A percentile compares a stretch with the other conserved stretches of the same genome.
Evolutionary conservation across 2,797 vertebrate species (phyloP).

Genomic region (Phoxinus dragarum): DNA sequence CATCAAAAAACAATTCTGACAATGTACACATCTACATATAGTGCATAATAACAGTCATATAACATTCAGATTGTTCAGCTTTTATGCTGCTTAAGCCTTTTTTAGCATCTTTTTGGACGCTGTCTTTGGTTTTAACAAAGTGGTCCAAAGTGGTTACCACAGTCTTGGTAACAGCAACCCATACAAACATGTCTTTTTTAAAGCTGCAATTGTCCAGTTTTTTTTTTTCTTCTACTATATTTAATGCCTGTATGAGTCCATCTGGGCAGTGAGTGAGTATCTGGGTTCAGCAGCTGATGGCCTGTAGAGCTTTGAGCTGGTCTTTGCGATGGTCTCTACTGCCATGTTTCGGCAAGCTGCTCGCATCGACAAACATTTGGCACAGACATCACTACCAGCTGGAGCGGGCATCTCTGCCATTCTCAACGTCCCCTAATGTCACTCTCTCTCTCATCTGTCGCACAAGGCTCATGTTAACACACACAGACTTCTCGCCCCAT

Average conservation of each 20-base stretch:
- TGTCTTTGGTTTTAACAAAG: background rate
- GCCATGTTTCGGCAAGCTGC: constrained; percentile 79
- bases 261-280: constrained; percentile 72
- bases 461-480: constrained; percentile 52
- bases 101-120: constrained; percentile 2
- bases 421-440: constrained; percentile 65
- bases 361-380: constrained; percentile 77
- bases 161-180: background rate
- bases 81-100: background rate
- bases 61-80: background rate
- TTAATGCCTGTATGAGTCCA: constrained; percentile 68
- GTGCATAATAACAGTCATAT: background rate
- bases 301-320: constrained; percentile 70
- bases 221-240: constrained; percentile 60
- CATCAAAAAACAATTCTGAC: background rate
- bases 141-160: background rate
- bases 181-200: background rate
- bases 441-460: constrained; percentile 73
- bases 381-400: constrained; percentile 75
- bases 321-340: constrained; percentile 73
- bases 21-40: background rate
- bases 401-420: constrained; percentile 71
- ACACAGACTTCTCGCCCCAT: constrained; percentile 35
- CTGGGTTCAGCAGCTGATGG: constrained; percentile 48
- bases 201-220: background rate